Evolutionary conservation across 1,140 invertebrate species (phyloP).

Genomic region (Bombyx mori): DNA sequence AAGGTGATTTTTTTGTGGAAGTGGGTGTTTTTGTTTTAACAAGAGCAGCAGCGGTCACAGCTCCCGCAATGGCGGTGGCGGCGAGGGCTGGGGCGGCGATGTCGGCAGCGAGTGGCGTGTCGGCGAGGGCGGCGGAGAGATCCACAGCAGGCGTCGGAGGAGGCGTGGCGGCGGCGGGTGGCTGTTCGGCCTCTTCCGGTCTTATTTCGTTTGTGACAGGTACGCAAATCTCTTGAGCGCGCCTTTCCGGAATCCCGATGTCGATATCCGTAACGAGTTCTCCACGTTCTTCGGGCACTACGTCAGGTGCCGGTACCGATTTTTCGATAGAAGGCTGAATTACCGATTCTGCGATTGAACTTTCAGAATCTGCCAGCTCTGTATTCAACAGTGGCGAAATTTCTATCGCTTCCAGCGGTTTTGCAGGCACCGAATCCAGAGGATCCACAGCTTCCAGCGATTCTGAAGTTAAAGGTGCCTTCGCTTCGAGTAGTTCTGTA

Average conservation of each 20-base stretch:
- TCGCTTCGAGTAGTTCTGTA: no score
- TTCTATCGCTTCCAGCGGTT: no score
- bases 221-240: conserved; percentile 57
- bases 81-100: conserved; percentile 20
- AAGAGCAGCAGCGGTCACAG: conserved; percentile 28
- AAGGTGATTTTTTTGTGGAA: conserved; percentile 34
- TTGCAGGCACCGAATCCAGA: no score
- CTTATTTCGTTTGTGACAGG: conserved; percentile 48
- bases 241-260: conserved; percentile 50
- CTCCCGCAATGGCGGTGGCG: conserved; percentile 26
- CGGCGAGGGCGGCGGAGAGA: conserved; percentile 11
- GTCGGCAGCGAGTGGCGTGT: conserved; percentile 26
- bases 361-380: no score
- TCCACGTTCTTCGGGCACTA: conserved; percentile 37
- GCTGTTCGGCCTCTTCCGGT: conserved; percentile 31
- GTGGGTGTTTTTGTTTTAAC: conserved; percentile 29
- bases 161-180: conserved; percentile 26
- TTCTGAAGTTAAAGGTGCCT: no score
- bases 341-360: background rate
- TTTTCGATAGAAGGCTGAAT: background rate
- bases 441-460: no score
- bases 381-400: no score
- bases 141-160: conserved; percentile 43
- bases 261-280: conserved; percentile 56
- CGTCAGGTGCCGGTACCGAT: conserved; percentile 35